A percentile compares a stretch with the other conserved stretches of the same genome.
These are phyloP conservation scores for Caiman crocodilus DNA, from an alignment of 2,797 vertebrate genomes.

Conservation along the genomic window DNA sequence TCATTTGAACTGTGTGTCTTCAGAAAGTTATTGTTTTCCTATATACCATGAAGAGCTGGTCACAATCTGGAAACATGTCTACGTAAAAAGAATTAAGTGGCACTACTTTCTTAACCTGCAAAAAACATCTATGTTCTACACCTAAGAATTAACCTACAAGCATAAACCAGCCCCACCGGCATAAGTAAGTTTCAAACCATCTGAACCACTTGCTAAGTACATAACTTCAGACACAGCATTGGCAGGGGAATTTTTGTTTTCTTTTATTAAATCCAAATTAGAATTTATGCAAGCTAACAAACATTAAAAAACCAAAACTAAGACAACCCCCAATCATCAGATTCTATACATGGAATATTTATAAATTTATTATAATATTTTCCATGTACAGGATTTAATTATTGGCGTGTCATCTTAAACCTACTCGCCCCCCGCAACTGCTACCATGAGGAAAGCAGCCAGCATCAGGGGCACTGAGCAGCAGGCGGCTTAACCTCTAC, in stretches of 20 bases:
- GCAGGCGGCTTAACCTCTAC: too few relatives aligned
- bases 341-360: too few relatives aligned
- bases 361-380: too few relatives aligned
- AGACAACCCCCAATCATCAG: too few relatives aligned
- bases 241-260: not conserved
- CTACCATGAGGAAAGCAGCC: too few relatives aligned
- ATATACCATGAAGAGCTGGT: not conserved
- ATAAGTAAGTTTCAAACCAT: conserved; percentile 11
- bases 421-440: too few relatives aligned
- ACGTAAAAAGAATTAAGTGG: not conserved
- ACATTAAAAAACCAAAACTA: not conserved
- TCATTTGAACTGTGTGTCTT: not conserved
- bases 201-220: not conserved
- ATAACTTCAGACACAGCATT: not conserved
- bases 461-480: too few relatives aligned
- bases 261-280: conserved; percentile 2
- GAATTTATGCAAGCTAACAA: not conserved
- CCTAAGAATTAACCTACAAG: not conserved
- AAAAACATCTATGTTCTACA: not conserved
- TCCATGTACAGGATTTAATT: too few relatives aligned
- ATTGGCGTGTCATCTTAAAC: too few relatives aligned
- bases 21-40: not conserved
- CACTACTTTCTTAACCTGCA: not conserved
- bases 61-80: conserved; percentile 14
- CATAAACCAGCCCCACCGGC: not conserved